Evolutionary conservation across 2,113 vertebrate species (phyloP), one percentile per base, ranked within the genome.

Genomic region (Limanda limanda): DNA sequence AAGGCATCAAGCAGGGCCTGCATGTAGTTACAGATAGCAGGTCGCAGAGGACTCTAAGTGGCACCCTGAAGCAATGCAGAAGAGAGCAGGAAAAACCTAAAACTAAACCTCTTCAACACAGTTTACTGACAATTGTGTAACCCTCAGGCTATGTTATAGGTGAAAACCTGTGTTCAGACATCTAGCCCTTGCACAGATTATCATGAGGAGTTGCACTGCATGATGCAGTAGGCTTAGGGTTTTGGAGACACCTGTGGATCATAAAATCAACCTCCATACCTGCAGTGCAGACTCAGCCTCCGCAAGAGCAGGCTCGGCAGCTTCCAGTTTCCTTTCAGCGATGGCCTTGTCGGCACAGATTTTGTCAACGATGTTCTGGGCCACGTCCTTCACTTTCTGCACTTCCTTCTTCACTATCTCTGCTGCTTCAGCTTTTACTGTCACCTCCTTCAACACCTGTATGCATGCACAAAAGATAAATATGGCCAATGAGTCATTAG

Each of bases 321-420:
- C 95, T 88, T 97, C 95, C 24, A 99, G 83, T 67, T 98, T 99
- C 89, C 96, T 94, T 83, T 98, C 94, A 6, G 97, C 97, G 0
- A 96, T 90, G 54, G 95, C 96, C 89, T 99, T 99, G 82, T 99
- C 97, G 25, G 92, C 95, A 1, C 96, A 96, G 86, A 99, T 99
- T 74, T 94, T 93, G 74, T 98, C 97, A 11, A 99, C 97, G 21
- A 99, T 97, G 63, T 93, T 95, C 74, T 99, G 96, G 13, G 97
- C 97, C 88, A 97, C 98, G 87, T 99, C 98, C 87, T 98, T 99
- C 64, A 99, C 97, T 85, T 98, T 98, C 88, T 97, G 98, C 1
- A 99, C 96, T 84, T 99, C 97, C 9, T 95, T 94, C 71, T 98
- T 98, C 70, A 99, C 96, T 21, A 92, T 94, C 82, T 98, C 97